Evolutionary conservation across 2,888 invertebrate genomes (phyloP).

Genomic region (Watsonalla binaria): DNA sequence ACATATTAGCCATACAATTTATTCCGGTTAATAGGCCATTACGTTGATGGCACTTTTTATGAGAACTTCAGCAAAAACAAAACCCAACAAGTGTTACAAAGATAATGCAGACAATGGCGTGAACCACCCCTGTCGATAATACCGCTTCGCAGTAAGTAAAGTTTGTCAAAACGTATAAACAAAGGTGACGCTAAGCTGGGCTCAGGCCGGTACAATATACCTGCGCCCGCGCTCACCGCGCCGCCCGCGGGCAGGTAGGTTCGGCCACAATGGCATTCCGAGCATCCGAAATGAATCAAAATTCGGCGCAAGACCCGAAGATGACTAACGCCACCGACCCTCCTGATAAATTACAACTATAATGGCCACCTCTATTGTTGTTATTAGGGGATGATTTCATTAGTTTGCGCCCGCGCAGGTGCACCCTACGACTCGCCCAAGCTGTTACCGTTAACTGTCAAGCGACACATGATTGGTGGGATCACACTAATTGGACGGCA

Average conservation of each 20-base stretch:
- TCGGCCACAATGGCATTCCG: conserved; percentile 72
- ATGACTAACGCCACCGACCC: conserved; percentile 50
- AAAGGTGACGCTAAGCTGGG: conserved; percentile 31
- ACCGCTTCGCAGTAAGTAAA: conserved; percentile 52
- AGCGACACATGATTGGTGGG: conserved; percentile 35
- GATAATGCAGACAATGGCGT: conserved; percentile 35
- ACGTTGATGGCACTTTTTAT: conserved; percentile 20
- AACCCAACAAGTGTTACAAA: conserved; percentile 31
- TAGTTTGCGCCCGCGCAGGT: conserved; percentile 54
- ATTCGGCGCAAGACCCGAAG: conserved; percentile 49
- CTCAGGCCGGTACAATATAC: conserved; percentile 16
- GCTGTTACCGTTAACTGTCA: conserved; percentile 47
- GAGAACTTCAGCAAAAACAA: conserved; percentile 21
- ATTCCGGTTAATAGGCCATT: conserved; percentile 30
- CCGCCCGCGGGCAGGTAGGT: conserved; percentile 57
- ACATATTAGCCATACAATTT: conserved; percentile 28
- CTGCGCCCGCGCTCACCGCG: conserved; percentile 30
- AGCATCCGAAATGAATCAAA: conserved; percentile 73
- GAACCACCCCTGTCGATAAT: conserved; percentile 61
- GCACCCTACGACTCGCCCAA: conserved; percentile 21
- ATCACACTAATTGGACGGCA: conserved; percentile 22
- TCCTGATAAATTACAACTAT: conserved; percentile 67
- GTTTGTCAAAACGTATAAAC: conserved; percentile 70
- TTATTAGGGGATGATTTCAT: conserved; percentile 71
- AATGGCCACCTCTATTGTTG: conserved; percentile 60